Evolutionary conservation across 2,113 vertebrate genomes (phyloP).

Genomic region (Pygoscelis adeliae): DNA sequence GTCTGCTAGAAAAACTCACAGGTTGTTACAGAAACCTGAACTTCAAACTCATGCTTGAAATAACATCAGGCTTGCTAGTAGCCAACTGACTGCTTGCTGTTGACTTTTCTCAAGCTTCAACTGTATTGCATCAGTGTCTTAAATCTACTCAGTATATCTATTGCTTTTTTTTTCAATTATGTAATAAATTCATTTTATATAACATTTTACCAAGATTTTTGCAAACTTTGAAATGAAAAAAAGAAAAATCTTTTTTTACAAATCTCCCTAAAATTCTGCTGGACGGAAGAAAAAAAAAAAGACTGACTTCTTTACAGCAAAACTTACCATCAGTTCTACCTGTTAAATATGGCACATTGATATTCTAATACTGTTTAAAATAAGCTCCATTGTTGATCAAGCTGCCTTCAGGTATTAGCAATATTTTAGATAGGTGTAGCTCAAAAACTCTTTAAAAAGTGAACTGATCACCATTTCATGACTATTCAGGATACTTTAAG

Average conservation of each 20-base stretch:
- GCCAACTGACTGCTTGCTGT: not conserved
- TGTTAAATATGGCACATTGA: not conserved
- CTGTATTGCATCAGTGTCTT: not conserved
- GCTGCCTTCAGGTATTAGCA: not conserved
- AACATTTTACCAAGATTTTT: not conserved
- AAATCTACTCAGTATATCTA: not conserved
- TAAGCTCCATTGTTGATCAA: not conserved
- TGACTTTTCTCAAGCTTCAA: not conserved
- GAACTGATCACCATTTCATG: not conserved
- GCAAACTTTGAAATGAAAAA: not conserved
- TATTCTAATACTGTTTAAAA: not conserved
- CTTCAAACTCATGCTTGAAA: not conserved
- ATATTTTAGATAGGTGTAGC: not conserved
- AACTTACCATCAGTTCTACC: not conserved
- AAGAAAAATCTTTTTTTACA: not conserved
- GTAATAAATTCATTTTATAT: not conserved
- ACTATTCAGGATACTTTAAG: not conserved
- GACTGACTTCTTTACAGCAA: not conserved
- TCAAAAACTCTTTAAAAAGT: not conserved
- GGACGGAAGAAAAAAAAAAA: not conserved
- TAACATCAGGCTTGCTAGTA: not conserved
- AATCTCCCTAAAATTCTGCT: not conserved
- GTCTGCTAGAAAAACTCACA: not conserved
- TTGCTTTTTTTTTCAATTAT: not conserved
- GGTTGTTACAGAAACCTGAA: not conserved